Base-by-base conservation (phyloP, 2,113 vertebrate genomes). In the Setophaga kirtlandii region DNA sequence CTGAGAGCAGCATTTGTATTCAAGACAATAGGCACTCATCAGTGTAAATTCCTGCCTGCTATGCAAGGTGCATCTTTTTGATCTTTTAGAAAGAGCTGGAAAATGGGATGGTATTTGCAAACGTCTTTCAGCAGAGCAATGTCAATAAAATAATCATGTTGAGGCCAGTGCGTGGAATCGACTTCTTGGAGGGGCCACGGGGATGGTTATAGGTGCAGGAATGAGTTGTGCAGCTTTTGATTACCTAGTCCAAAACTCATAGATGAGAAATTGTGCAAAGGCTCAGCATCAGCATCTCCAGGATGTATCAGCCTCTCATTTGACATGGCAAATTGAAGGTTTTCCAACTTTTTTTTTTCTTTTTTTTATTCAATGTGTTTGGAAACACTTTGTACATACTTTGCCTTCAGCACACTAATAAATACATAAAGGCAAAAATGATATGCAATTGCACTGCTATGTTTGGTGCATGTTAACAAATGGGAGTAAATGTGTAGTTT, bases 91-190 rank as follows among this genome's bases (percentile, higher is more conserved):
- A 98, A 96, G 96, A 95, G 89, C 87, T 98, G 87, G 96, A 97
- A 98, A 98, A 98, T 98, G 97, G 97, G 97, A 97, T 98, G 96
- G 93, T 97, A 98, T 98, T 98, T 98, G 96, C 96, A 96, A 94
- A 97, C 96, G 96, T 93, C 96, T 97, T 97, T 97, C 97, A 95
- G 96, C 96, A 96, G 97, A 97, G 96, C 98, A 98, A 97, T 98
- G 97, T 98, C 98, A 98, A 98, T 98, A 98, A 98, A 94, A 94
- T 98, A 98, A 98, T 98, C 50, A 64, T 97, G 95, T 98, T 97
- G 97, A 98, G 97, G 96, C 97, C 91, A 86, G 89, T 93, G 93
- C 67, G 65, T 87, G 92, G 96, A 97, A 98, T 97, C 92, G 96
- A 96, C 97, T 98, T 96, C 90, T 97, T 96, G 95, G 87, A 95